A percentile compares a stretch with the other conserved stretches of the same genome.
Conservation (phyloP, 2,113 vertebrate genomes). For the Trichomycterus rosablanca region DNA sequence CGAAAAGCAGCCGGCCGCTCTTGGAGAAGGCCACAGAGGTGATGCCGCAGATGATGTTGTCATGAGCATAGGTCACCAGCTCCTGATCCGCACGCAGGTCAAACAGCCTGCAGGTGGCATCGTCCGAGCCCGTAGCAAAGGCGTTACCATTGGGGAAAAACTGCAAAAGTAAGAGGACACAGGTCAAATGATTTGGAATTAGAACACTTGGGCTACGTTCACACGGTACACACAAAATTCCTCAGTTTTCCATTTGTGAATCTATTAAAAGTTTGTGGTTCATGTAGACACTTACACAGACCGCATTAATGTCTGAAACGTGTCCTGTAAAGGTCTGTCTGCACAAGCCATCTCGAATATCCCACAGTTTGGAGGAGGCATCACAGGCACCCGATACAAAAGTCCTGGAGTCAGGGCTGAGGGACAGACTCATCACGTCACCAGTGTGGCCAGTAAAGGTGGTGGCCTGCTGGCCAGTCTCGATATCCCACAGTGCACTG, state of each 20-base stretch:
- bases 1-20: constrained; percentile 90
- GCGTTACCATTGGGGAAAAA: constrained; percentile 94
- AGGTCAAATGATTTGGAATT: neutral
- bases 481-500: constrained; percentile 96
- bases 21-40: constrained; percentile 98
- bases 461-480: constrained; percentile 91
- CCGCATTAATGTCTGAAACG: constrained; percentile 92
- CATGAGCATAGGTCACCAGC: constrained; percentile 87
- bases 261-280: neutral
- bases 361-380: constrained; percentile 95
- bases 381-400: constrained; percentile 97
- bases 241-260: too few species aligned
- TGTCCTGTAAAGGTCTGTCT: constrained; percentile 93
- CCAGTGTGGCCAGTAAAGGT: constrained; percentile 89
- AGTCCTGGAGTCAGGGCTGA: constrained; percentile 88
- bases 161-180: constrained; percentile 52
- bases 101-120: constrained; percentile 94
- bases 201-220: neutral
- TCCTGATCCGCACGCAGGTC: constrained; percentile 95
- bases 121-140: constrained; percentile 92
- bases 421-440: constrained; percentile 94
- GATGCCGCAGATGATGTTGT: constrained; percentile 96
- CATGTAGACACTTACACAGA: constrained; percentile 77
- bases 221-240: too few species aligned
- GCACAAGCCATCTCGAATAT: constrained; percentile 94